Percentiles rank a stretch among this genome's conserved stretches.
Evolutionary conservation across 2,888 invertebrate species (phyloP).

Genomic region (Volucella zonaria): DNA sequence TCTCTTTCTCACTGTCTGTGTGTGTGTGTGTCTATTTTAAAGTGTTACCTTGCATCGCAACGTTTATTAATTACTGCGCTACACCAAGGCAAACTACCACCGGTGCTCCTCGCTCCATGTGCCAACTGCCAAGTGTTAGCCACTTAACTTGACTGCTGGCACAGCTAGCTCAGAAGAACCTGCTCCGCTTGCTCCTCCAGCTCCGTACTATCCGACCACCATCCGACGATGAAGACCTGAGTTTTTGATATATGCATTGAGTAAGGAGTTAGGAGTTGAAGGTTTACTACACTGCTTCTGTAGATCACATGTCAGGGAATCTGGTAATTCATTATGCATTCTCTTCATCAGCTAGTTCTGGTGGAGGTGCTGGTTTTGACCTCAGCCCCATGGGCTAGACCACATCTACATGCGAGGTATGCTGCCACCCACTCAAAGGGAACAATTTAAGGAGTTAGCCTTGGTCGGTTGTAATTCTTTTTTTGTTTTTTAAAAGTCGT

Average conservation of each 20-base stretch:
- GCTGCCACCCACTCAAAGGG: neutral
- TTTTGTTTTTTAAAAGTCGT: constrained; percentile 39
- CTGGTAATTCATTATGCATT: constrained; percentile 68
- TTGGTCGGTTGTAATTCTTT: neutral
- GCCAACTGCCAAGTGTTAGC: constrained; percentile 45
- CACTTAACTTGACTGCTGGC: constrained; percentile 43
- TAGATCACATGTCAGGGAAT: constrained; percentile 66
- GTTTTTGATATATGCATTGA: constrained; percentile 59
- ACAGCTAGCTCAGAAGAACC: no score
- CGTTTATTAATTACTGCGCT: constrained; percentile 63
- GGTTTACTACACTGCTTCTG: constrained; percentile 44
- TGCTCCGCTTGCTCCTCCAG: neutral
- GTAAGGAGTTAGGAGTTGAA: constrained; percentile 19
- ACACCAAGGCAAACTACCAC: constrained; percentile 34
- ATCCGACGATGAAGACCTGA: constrained; percentile 58
- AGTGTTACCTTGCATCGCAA: constrained; percentile 51
- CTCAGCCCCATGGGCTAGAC: no score
- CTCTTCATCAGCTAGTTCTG: constrained; percentile 55
- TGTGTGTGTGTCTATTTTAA: constrained; percentile 16
- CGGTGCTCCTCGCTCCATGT: constrained; percentile 2
- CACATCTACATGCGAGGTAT: neutral
- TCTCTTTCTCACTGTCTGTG: neutral
- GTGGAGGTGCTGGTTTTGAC: constrained; percentile 21
- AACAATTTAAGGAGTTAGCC: constrained; percentile 35
- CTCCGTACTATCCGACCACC: neutral